These are phyloP conservation scores for Rhogogaster chlorosoma DNA, from an alignment of 2,888 invertebrate genomes.

Conservation along the genomic window DNA sequence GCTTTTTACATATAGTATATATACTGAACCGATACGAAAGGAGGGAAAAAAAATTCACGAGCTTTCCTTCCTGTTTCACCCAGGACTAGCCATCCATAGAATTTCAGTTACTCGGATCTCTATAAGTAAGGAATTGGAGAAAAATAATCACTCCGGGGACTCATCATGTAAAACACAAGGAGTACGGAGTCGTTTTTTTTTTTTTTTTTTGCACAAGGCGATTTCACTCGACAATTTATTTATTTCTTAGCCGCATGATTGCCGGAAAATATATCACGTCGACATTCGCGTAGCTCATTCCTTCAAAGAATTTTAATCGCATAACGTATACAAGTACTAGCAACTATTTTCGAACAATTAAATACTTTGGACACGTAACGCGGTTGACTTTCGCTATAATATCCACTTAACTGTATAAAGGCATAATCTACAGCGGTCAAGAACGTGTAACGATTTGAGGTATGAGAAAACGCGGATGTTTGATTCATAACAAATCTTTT, in stretches of 20 bases:
- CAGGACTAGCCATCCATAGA: constrained; percentile 24
- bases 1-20: too few species aligned
- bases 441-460: constrained; percentile 7
- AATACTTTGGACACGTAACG: constrained; percentile 40
- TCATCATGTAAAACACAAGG: constrained; percentile 30
- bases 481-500: background rate
- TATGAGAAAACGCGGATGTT: constrained; percentile 6
- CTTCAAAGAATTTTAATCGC: background rate
- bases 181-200: background rate
- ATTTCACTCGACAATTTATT: constrained; percentile 31
- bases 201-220: too few species aligned
- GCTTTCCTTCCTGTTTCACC: constrained; percentile 37
- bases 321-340: background rate
- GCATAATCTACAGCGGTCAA: background rate
- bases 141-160: background rate
- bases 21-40: background rate
- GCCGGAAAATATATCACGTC: background rate
- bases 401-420: background rate
- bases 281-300: background rate
- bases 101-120: background rate
- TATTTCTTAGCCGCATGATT: background rate
- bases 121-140: background rate
- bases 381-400: constrained; percentile 38
- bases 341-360: constrained; percentile 29
- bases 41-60: constrained; percentile 15